Percentiles rank a stretch among this genome's conserved stretches.
Conservation (phyloP, 92 coral and sea anemone genomes). For the Metridium senile region DNA sequence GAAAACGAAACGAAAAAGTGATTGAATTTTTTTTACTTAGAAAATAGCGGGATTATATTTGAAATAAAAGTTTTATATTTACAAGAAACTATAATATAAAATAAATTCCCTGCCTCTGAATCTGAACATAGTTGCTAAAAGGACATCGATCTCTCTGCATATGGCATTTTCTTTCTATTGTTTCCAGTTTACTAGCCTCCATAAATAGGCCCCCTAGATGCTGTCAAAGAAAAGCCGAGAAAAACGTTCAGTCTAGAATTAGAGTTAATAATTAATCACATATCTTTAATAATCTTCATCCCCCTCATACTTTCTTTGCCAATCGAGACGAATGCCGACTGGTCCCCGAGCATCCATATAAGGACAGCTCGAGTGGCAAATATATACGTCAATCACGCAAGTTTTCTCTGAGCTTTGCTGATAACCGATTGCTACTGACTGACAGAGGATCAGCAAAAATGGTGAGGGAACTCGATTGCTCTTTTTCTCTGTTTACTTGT, state of each 20-base stretch:
- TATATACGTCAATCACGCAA: conserved; percentile 19
- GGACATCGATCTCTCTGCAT: too few species aligned
- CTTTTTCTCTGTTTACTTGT: conserved; percentile 26
- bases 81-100: too few species aligned
- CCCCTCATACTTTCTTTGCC: neutral
- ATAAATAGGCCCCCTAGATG: too few species aligned
- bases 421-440: conserved; percentile 13
- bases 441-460: conserved; percentile 49
- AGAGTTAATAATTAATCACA: neutral
- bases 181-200: too few species aligned
- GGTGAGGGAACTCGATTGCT: conserved; percentile 16
- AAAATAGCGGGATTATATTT: too few species aligned
- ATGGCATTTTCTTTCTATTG: too few species aligned
- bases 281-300: neutral
- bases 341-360: conserved; percentile 18
- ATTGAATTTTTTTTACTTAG: too few species aligned
- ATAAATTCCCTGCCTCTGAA: too few species aligned
- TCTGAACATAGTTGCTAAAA: too few species aligned
- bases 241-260: neutral
- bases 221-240: neutral
- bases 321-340: conserved; percentile 16
- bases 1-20: too few species aligned
- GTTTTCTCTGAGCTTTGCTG: neutral
- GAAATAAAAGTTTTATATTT: too few species aligned
- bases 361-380: conserved; percentile 21